These are phyloP conservation scores for Leptinotarsa defecta DNA, from an alignment of 1,140 invertebrate genomes.

Conservation along the genomic window DNA sequence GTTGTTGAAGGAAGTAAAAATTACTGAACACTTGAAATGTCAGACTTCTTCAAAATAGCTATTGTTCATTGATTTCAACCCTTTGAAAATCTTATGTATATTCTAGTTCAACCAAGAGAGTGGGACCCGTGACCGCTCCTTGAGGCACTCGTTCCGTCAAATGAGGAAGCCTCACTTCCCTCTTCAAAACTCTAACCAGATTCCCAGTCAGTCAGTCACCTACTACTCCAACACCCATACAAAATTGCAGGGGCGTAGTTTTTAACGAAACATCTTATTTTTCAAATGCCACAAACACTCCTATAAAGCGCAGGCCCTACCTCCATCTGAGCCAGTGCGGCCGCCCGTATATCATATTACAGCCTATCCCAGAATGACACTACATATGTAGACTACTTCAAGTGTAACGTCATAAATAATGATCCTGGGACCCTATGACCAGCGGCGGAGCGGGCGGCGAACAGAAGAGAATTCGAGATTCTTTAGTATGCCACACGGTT, in stretches of 20 bases:
- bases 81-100: too few species aligned
- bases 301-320: constrained; percentile 28
- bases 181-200: too few species aligned
- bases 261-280: constrained; percentile 35
- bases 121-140: too few species aligned
- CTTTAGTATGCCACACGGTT: background rate
- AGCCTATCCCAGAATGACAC: constrained; percentile 41
- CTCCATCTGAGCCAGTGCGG: constrained; percentile 31
- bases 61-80: too few species aligned
- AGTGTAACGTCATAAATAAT: constrained; percentile 31
- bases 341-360: constrained; percentile 40
- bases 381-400: constrained; percentile 35
- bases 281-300: constrained; percentile 39
- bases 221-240: background rate
- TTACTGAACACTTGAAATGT: too few species aligned
- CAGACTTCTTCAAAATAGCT: too few species aligned
- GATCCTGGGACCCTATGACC: constrained; percentile 8
- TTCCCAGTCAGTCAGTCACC: background rate
- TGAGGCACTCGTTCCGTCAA: too few species aligned
- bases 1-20: too few species aligned
- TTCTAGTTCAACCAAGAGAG: too few species aligned
- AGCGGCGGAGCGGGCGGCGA: background rate
- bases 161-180: too few species aligned
- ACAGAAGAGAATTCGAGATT: background rate
- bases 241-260: constrained; percentile 31